These are phyloP conservation scores for Zonitis immaculata DNA, from an alignment of 2,888 invertebrate species.

Conservation along the genomic window DNA sequence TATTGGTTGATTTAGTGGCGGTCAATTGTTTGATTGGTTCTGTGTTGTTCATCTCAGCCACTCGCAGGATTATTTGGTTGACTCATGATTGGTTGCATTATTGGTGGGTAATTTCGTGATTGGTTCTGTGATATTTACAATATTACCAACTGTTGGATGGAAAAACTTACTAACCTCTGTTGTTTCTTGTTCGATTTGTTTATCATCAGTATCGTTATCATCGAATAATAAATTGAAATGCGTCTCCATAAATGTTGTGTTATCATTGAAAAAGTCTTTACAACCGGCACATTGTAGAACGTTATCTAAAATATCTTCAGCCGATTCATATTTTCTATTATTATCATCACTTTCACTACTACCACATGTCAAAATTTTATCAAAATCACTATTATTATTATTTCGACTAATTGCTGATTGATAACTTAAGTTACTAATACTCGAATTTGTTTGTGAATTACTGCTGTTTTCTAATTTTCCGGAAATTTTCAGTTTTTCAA, in stretches of 20 bases:
- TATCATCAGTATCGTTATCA: no score
- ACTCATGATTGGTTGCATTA: no score
- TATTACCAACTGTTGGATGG: no score
- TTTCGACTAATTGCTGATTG: constrained; percentile 50
- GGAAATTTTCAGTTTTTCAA: constrained; percentile 48
- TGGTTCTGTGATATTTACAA: no score
- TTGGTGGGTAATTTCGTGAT: no score
- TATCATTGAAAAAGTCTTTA: constrained; percentile 45
- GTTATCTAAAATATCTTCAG: constrained; percentile 52
- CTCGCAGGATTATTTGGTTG: no score
- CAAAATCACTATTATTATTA: constrained; percentile 5
- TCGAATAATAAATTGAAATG: constrained; percentile 47
- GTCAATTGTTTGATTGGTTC: no score
- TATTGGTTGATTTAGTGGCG: no score
- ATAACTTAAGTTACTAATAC: constrained; percentile 52
- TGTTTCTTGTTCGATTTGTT: not conserved
- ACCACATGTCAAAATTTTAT: constrained; percentile 3
- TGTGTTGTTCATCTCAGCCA: no score
- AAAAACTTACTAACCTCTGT: not conserved
- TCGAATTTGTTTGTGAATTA: constrained; percentile 39
- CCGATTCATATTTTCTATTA: constrained; percentile 56
- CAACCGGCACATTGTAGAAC: constrained; percentile 45
- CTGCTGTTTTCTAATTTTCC: constrained; percentile 31
- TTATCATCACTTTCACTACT: constrained; percentile 42
- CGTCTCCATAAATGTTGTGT: constrained; percentile 43